phyloP scores from a whole-genome alignment of 2,888 invertebrate genomes.

The Diogma glabrata region DNA sequence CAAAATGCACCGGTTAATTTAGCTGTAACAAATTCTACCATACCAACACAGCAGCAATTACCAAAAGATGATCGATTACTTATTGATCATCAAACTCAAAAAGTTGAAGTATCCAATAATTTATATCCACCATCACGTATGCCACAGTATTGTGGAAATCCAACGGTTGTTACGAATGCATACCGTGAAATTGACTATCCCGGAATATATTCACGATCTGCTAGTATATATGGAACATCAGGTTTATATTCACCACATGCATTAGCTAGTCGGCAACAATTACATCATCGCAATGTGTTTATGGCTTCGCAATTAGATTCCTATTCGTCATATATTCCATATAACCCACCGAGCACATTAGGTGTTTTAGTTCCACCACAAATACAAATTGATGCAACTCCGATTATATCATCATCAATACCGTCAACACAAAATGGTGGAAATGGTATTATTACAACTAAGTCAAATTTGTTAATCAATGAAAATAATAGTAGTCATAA shows the following conservation, averaged over 20 bases:
- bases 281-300: not conserved
- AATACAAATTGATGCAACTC: conserved; percentile 14
- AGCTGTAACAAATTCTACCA: conserved; percentile 14
- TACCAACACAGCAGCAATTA: not conserved
- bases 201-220: not conserved
- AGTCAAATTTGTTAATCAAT: conserved; percentile 2
- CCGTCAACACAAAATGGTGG: conserved; percentile 11
- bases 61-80: conserved; percentile 7
- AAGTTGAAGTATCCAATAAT: conserved; percentile 3
- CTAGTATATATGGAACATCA: not conserved
- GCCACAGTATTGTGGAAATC: conserved; percentile 1
- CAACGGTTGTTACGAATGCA: conserved; percentile 5
- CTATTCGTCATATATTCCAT: conserved; percentile 22
- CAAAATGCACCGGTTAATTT: conserved; percentile 27
- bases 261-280: conserved; percentile 1
- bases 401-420: conserved; percentile 5
- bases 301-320: conserved; percentile 19
- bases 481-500: not conserved
- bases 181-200: conserved; percentile 6
- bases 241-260: conserved; percentile 2
- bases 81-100: conserved; percentile 3
- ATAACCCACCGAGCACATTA: conserved; percentile 15
- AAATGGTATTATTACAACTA: conserved; percentile 8
- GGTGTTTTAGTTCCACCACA: conserved; percentile 15
- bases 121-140: conserved; percentile 7